Base-by-base conservation (phyloP, 2,888 invertebrate species). In the Pachymerium ferrugineum region DNA sequence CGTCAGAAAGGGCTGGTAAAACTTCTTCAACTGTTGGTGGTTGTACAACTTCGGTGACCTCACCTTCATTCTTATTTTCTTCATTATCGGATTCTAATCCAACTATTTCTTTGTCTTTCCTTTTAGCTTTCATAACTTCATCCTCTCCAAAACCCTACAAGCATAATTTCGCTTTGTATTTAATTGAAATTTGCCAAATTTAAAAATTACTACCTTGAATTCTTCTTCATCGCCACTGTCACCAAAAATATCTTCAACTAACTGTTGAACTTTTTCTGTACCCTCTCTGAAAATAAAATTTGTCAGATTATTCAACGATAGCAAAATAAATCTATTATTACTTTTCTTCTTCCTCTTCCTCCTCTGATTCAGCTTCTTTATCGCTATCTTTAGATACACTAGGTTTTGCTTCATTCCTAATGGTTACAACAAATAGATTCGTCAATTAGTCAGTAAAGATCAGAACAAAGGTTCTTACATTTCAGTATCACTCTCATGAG, bases 401-500 rank as follows among this genome's bases (percentile, higher is more conserved):
- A 67, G 74, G 67, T 72, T 74, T 70, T 75, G 73, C 73, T 70
- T 77, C 76, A 62, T 73, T 81, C 80, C 75, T 80, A 79, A 76
- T 80, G 80, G 72, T 79, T 10, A 33, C 35, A 5, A 30, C 10
- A n/a, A 12, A 8, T 12, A 62, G 12, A 12, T 62, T 62, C 3
- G n/a, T 16, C 16, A 12, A 25, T 12, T 62, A 25, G 5, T 74
- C 72, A 69, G 70, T 67, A 69, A 38, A 74, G 62, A 75, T 14
- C 67, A 72, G 16, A 71, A 69, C 70, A 73, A 74, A 73, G 73
- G 30, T 8, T 28, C 68, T 78, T 78, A 69, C 74, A 78, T 78
- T 78, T 77, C 78, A 78, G 80, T 81, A 70, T 83, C 86, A 74
- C 86, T 86, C 78, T 88, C 88, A 0, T 88, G 87, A 77, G 85